Evolutionary conservation across 2,888 invertebrate genomes (phyloP).

Genomic region (Acleris holmiana): DNA sequence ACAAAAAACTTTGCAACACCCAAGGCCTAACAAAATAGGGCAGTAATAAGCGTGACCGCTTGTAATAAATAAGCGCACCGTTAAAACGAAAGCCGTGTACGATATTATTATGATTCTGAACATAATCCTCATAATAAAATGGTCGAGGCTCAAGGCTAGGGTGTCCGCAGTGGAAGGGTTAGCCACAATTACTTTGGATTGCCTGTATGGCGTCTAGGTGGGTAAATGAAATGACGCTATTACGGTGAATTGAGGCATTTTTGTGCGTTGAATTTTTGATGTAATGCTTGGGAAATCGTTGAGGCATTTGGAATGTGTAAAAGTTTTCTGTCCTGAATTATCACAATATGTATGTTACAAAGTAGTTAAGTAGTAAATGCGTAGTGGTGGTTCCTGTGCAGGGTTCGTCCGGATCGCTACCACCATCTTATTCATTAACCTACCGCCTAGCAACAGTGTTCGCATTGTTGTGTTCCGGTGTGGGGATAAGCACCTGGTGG

Average conservation of each 20-base stretch:
- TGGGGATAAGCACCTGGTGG: too few species aligned
- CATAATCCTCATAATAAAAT: conserved; percentile 30
- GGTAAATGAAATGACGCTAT: conserved; percentile 21
- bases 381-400: too few species aligned
- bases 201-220: conserved; percentile 9
- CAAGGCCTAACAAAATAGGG: conserved; percentile 22
- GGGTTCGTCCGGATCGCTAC: too few species aligned
- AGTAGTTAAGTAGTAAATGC: too few species aligned
- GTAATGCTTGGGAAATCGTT: conserved; percentile 1
- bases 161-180: conserved; percentile 22
- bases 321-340: too few species aligned
- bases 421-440: too few species aligned
- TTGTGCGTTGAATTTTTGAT: conserved; percentile 16
- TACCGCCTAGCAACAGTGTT: too few species aligned
- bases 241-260: conserved; percentile 6
- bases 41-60: conserved; percentile 30
- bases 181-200: conserved; percentile 21
- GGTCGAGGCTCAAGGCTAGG: conserved; percentile 12
- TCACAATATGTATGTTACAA: too few species aligned
- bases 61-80: conserved; percentile 22
- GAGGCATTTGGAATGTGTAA: background rate
- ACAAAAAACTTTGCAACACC: conserved; percentile 11
- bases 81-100: conserved; percentile 32
- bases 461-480: too few species aligned
- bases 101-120: conserved; percentile 26